These are phyloP conservation scores for Cuniculus paca DNA, from an alignment of 2,797 vertebrate species.

Conservation along the genomic window DNA sequence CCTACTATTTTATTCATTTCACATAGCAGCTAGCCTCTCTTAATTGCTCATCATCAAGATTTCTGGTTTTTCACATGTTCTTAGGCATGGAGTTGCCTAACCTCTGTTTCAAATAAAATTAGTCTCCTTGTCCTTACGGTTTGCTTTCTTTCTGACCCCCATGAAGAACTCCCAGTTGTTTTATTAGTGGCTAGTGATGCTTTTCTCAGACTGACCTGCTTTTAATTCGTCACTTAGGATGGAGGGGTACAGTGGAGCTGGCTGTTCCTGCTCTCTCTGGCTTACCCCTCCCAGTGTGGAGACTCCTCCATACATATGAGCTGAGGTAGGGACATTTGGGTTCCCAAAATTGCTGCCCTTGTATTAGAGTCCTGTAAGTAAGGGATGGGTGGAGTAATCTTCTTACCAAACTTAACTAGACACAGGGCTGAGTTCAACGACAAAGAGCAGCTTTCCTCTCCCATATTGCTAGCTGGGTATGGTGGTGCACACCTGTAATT, in stretches of 20 bases:
- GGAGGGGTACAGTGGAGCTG: not conserved
- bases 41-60: not conserved
- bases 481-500: not conserved
- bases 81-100: not conserved
- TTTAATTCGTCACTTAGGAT: not conserved
- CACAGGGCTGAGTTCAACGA: not conserved
- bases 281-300: not conserved
- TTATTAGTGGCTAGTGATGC: not conserved
- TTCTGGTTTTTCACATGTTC: not conserved
- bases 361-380: not conserved
- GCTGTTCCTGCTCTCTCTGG: not conserved
- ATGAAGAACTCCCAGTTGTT: not conserved
- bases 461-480: not conserved
- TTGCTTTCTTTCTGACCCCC: not conserved
- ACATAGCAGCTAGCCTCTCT: not conserved
- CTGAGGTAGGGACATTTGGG: not conserved
- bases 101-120: not conserved
- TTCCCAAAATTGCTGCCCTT: not conserved
- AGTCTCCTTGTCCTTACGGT: not conserved
- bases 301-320: not conserved
- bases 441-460: constrained; percentile 29
- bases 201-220: not conserved
- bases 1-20: not conserved
- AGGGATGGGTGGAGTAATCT: not conserved
- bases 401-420: constrained; percentile 25